These are phyloP conservation scores for Andrena chrysosceles DNA, from an alignment of 2,888 invertebrate species.

Conservation along the genomic window DNA sequence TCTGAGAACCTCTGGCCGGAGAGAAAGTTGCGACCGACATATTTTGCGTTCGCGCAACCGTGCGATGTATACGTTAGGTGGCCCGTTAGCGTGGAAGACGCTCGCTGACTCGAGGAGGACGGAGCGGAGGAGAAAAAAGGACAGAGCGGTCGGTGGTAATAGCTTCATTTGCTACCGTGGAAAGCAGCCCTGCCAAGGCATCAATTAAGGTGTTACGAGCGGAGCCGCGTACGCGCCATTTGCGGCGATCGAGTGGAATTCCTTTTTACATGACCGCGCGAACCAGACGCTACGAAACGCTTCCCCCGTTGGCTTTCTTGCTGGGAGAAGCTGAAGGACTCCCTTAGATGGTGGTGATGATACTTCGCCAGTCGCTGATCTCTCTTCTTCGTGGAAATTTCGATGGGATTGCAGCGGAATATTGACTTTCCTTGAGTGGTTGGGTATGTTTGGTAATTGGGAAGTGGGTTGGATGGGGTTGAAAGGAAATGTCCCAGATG, in stretches of 20 bases:
- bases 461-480: too few species aligned
- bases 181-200: slow-evolving; percentile 61
- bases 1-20: slow-evolving; percentile 82
- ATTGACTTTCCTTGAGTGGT: too few species aligned
- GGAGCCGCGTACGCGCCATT: slow-evolving; percentile 55
- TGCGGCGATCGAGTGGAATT: slow-evolving; percentile 59
- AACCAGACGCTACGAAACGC: slow-evolving; percentile 11
- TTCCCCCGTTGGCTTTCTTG: not conserved
- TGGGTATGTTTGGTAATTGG: too few species aligned
- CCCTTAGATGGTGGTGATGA: not conserved
- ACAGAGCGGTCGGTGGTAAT: slow-evolving; percentile 55
- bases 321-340: not conserved
- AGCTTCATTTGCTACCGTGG: slow-evolving; percentile 73
- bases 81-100: slow-evolving; percentile 55
- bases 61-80: slow-evolving; percentile 54
- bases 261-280: slow-evolving; percentile 33
- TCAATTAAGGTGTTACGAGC: slow-evolving; percentile 73
- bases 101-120: slow-evolving; percentile 13
- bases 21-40: slow-evolving; percentile 83
- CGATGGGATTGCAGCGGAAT: not conserved
- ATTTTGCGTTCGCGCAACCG: slow-evolving; percentile 76
- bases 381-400: not conserved
- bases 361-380: not conserved
- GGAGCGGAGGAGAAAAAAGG: slow-evolving; percentile 31
- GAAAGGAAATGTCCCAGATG: too few species aligned